Evolutionary conservation across 2,113 vertebrate species (phyloP).

Genomic region (Mobula hypostoma): DNA sequence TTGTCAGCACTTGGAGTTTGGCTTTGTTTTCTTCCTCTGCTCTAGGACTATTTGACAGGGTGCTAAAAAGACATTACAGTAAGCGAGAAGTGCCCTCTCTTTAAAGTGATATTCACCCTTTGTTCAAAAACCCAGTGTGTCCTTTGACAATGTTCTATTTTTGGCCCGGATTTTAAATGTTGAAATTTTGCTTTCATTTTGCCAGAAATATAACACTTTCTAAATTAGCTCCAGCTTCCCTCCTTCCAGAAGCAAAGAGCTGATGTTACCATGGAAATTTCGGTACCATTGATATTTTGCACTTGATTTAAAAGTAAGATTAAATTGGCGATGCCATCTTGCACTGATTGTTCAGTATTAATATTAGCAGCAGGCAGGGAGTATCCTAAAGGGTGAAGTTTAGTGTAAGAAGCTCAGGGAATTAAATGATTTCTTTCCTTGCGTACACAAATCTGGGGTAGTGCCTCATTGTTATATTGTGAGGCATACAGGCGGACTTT

Average conservation of each 20-base stretch:
- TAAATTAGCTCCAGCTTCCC: not conserved
- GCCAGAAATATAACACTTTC: not conserved
- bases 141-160: not conserved
- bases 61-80: not conserved
- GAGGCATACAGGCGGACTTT: too few relatives aligned
- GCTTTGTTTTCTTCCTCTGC: not conserved
- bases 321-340: not conserved
- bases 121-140: not conserved
- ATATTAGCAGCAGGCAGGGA: too few relatives aligned
- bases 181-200: not conserved
- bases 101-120: not conserved
- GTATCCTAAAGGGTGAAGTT: too few relatives aligned
- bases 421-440: too few relatives aligned
- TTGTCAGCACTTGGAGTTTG: not conserved
- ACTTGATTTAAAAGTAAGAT: not conserved
- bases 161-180: not conserved
- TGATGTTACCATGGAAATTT: not conserved
- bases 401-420: too few relatives aligned
- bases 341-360: not conserved
- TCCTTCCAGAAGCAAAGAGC: not conserved
- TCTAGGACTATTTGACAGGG: not conserved
- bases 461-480: too few relatives aligned
- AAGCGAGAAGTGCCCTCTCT: not conserved
- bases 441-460: too few relatives aligned
- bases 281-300: not conserved